These are phyloP conservation scores for Anser brachyrhynchus DNA, from an alignment of 2,113 vertebrate genomes.

Conservation along the genomic window DNA sequence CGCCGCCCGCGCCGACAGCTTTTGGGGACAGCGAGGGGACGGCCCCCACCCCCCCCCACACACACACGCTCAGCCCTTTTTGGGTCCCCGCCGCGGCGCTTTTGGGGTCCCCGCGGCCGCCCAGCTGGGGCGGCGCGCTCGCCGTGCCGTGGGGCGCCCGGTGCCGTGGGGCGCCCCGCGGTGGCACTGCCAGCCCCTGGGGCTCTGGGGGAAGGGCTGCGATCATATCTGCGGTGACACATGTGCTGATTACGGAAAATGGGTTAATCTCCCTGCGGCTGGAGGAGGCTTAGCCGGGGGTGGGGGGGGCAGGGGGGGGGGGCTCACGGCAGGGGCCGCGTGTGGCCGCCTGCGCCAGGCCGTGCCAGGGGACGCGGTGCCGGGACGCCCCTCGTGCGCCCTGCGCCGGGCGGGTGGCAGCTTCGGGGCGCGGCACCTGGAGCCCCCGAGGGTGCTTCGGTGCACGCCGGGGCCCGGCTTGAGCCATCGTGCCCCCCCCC, in stretches of 20 bases:
- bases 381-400: not conserved
- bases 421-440: not conserved
- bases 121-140: not conserved
- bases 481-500: too few relatives aligned
- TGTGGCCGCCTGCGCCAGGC: not conserved
- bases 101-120: accelerated
- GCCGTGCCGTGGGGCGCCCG: not conserved
- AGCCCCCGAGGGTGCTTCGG: not conserved
- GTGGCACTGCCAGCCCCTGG: not conserved
- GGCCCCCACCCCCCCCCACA: not conserved
- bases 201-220: not conserved
- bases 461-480: not conserved
- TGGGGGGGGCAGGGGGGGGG: not conserved
- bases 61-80: not conserved
- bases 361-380: not conserved
- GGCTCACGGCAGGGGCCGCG: not conserved
- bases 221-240: constrained; percentile 67
- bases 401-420: not conserved
- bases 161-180: not conserved
- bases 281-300: constrained; percentile 43
- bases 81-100: not conserved
- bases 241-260: constrained; percentile 75
- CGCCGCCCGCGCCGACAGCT: not conserved
- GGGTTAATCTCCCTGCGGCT: constrained; percentile 70
- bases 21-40: not conserved